phyloP scores from a whole-genome alignment of 1,140 invertebrate genomes.

The Cardiocondyla obscurior region DNA sequence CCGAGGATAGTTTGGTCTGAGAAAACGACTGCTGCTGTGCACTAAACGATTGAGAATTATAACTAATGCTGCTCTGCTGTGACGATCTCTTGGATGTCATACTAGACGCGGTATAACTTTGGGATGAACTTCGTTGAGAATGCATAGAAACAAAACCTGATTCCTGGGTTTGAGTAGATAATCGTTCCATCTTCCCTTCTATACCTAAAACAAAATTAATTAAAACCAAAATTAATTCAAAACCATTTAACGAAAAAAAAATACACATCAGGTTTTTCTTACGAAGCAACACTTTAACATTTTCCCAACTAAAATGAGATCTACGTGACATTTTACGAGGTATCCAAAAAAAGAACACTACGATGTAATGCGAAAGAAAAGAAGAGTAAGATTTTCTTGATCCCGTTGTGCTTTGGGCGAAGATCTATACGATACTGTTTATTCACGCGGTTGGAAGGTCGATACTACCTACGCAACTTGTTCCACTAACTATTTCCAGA shows the following conservation, averaged over 20 bases:
- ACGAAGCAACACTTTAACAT: constrained; percentile 61
- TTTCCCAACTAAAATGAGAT: constrained; percentile 48
- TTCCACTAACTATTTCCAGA: constrained; percentile 69
- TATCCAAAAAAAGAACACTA: background rate
- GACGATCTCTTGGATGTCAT: constrained; percentile 86
- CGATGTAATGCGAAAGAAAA: background rate
- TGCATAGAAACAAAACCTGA: constrained; percentile 91
- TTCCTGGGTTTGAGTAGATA: constrained; percentile 83
- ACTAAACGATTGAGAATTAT: constrained; percentile 81
- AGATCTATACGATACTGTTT: constrained; percentile 62
- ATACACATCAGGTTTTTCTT: constrained; percentile 33
- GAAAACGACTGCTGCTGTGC: constrained; percentile 81
- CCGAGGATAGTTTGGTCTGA: constrained; percentile 78
- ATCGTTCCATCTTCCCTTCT: constrained; percentile 82
- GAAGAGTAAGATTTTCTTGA: constrained; percentile 3
- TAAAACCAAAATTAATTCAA: background rate
- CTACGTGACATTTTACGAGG: constrained; percentile 6
- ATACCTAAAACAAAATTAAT: constrained; percentile 74
- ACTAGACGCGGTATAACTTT: constrained; percentile 84
- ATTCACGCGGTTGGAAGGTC: constrained; percentile 57
- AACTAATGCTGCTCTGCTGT: constrained; percentile 84
- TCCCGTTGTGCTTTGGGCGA: constrained; percentile 8
- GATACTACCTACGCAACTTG: constrained; percentile 63
- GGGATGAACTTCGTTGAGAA: constrained; percentile 86
- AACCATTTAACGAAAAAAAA: background rate